Percentiles rank a stretch among this genome's conserved stretches.
Conservation (phyloP, 1,140 invertebrate species). For the Acromyrmex echinatior region DNA sequence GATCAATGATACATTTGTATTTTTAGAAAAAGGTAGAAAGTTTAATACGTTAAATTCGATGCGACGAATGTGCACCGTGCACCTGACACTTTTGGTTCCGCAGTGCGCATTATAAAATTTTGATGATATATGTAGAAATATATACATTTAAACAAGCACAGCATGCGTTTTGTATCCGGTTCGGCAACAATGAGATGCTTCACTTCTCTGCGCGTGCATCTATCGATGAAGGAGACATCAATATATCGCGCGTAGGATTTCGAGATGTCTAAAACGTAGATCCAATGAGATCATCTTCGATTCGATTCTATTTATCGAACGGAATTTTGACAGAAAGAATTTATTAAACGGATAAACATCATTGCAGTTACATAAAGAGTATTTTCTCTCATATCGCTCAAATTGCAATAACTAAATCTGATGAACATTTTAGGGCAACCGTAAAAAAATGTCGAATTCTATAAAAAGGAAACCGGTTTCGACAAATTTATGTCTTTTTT, state of each 20-base stretch:
- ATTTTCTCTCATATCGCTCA: background rate
- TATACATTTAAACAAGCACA: background rate
- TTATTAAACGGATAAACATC: background rate
- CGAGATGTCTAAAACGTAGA: constrained; percentile 3
- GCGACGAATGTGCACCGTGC: background rate
- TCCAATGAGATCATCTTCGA: constrained; percentile 39
- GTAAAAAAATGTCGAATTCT: background rate
- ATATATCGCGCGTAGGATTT: constrained; percentile 44
- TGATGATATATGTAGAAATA: background rate
- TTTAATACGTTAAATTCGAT: background rate
- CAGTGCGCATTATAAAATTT: background rate
- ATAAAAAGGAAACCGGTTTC: constrained; percentile 4
- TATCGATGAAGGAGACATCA: background rate
- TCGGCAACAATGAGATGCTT: background rate
- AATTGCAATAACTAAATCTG: background rate
- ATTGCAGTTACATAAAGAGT: background rate
- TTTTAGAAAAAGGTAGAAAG: background rate
- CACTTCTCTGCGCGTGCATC: background rate
- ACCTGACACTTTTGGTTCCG: background rate
- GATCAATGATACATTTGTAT: background rate
- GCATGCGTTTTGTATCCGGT: constrained; percentile 14
- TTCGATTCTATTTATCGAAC: constrained; percentile 14
- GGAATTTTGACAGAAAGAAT: background rate
- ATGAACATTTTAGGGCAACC: background rate
- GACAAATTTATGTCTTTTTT: background rate